Conservation (phyloP, 1,140 invertebrate species). For the Drosophila obscura region DNA sequence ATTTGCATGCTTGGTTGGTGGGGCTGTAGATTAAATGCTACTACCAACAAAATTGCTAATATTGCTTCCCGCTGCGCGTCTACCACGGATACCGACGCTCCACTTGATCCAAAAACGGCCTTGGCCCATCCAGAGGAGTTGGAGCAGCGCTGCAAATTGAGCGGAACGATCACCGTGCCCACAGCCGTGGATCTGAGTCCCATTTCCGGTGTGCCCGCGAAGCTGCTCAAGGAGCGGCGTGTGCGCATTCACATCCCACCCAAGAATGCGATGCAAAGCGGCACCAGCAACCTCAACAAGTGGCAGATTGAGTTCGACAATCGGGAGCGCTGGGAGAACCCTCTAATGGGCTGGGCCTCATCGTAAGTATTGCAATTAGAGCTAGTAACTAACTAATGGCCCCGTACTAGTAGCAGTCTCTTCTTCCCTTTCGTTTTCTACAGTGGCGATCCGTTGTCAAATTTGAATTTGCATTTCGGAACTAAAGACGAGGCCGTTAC, state of each 20-base stretch:
- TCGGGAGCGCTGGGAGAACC: constrained; percentile 99
- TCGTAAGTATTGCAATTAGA: constrained; percentile 86
- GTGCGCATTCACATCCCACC: constrained; percentile 96
- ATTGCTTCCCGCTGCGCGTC: constrained; percentile 43
- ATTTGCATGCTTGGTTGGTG: too few relatives aligned
- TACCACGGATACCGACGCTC: constrained; percentile 82
- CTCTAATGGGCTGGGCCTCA: constrained; percentile 98
- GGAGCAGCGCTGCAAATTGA: constrained; percentile 85
- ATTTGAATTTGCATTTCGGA: constrained; percentile 93
- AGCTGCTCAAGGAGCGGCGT: constrained; percentile 92
- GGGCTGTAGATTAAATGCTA: constrained; percentile 13
- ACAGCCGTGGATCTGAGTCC: constrained; percentile 86
- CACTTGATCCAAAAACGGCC: constrained; percentile 84
- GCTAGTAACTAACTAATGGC: neutral
- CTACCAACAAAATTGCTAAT: constrained; percentile 16
- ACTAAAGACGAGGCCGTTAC: constrained; percentile 94
- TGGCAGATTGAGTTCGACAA: constrained; percentile 99
- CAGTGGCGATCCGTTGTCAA: constrained; percentile 97
- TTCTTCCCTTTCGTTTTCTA: neutral
- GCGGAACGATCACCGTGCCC: constrained; percentile 86
- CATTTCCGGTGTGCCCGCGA: constrained; percentile 92
- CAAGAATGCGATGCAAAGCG: constrained; percentile 99
- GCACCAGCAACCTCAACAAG: constrained; percentile 92
- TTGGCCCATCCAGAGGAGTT: constrained; percentile 85
- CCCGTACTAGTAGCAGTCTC: too few relatives aligned